A percentile compares a stretch with the other conserved stretches of the same genome.
Evolutionary conservation across 2,797 vertebrate species (phyloP).

Genomic region (Sebastes baramenuke): DNA sequence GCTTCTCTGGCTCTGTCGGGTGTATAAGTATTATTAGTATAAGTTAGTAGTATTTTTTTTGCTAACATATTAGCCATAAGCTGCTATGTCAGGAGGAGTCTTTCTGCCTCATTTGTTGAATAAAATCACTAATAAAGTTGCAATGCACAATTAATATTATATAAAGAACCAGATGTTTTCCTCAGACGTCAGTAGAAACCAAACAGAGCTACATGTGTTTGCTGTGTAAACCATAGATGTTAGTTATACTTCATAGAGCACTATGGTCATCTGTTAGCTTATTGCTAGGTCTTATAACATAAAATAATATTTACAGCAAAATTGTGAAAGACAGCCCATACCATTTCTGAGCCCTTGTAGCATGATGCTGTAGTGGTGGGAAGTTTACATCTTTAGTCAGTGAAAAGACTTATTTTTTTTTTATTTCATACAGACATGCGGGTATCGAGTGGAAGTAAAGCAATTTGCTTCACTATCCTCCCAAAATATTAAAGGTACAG

Average conservation of each 20-base stretch:
- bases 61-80: background rate
- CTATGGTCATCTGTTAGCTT: background rate
- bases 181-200: no score
- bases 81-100: background rate
- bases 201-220: background rate
- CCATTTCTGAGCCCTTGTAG: no score
- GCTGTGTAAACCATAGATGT: background rate
- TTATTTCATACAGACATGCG: background rate
- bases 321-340: no score
- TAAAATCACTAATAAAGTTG: background rate
- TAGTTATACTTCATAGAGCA: background rate
- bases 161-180: background rate
- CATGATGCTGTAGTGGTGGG: background rate
- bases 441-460: no score
- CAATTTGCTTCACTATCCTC: background rate
- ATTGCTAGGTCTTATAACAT: background rate
- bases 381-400: background rate
- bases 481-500: no score
- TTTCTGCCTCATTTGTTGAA: no score
- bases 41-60: background rate
- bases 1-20: background rate
- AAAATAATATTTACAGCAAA: background rate
- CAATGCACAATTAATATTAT: background rate
- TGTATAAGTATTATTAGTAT: no score
- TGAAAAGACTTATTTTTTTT: background rate